Evolutionary conservation across 2,113 vertebrate species (phyloP).

Genomic region (Cyanocitta stelleri): DNA sequence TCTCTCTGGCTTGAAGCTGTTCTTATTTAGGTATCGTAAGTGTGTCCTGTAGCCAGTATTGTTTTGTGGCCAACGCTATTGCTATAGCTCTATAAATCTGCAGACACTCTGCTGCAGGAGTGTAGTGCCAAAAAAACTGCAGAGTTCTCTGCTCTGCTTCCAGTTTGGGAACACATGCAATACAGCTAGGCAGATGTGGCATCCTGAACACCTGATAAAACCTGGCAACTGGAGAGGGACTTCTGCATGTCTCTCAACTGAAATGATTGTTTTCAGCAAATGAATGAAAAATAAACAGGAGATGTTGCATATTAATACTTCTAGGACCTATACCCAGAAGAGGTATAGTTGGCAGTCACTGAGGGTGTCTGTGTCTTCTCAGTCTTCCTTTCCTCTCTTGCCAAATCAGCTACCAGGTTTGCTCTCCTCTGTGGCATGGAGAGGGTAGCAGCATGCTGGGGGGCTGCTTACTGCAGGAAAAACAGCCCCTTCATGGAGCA

Average conservation of each 20-base stretch:
- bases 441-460: background rate
- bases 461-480: background rate
- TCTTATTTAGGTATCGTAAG: conserved; percentile 13
- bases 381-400: background rate
- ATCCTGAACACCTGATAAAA: background rate
- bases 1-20: conserved; percentile 28
- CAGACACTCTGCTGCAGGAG: background rate
- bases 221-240: background rate
- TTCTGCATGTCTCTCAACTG: background rate
- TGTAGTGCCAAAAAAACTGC: conserved; percentile 9
- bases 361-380: background rate
- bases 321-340: background rate
- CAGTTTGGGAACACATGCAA: background rate
- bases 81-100: conserved; percentile 54
- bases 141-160: background rate
- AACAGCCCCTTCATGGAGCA: background rate
- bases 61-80: conserved; percentile 31
- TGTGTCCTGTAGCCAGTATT: conserved; percentile 30
- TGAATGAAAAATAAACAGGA: background rate
- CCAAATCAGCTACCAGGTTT: background rate
- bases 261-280: background rate
- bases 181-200: background rate
- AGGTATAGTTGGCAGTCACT: background rate
- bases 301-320: background rate
- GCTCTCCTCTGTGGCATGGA: background rate